Conservation (phyloP, 2,113 vertebrate species). For the Chamaetylas fuelleborni region DNA sequence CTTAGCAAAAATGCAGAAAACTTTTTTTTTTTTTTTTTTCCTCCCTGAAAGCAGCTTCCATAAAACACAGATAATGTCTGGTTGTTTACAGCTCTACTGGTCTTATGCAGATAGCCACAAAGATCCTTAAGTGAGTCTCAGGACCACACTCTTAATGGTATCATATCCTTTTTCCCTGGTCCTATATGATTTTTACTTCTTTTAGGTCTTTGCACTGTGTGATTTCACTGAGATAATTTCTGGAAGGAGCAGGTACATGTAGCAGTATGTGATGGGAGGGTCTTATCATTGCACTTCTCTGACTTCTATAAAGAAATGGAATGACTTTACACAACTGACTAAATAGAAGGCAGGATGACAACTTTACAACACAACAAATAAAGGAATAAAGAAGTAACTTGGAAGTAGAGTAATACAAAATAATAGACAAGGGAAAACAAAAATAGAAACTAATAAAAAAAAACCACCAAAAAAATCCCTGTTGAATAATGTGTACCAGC, state of each 20-base stretch:
- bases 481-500: background rate
- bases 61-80: background rate
- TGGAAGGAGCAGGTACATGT: background rate
- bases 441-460: background rate
- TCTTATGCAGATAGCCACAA: background rate
- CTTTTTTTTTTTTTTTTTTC: too few relatives aligned
- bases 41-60: background rate
- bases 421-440: background rate
- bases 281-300: background rate
- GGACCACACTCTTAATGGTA: rapidly evolving
- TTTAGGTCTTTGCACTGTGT: background rate
- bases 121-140: background rate
- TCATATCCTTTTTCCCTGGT: background rate
- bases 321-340: background rate
- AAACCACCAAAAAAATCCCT: background rate
- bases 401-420: background rate
- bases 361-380: background rate
- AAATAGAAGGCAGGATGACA: background rate
- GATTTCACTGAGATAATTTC: background rate
- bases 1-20: background rate
- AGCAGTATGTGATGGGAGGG: background rate
- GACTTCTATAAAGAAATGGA: background rate
- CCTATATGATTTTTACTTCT: background rate
- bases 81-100: background rate
- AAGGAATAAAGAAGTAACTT: background rate